Base-by-base conservation (phyloP, 1,140 invertebrate species). In the Chlorops oryzae region DNA sequence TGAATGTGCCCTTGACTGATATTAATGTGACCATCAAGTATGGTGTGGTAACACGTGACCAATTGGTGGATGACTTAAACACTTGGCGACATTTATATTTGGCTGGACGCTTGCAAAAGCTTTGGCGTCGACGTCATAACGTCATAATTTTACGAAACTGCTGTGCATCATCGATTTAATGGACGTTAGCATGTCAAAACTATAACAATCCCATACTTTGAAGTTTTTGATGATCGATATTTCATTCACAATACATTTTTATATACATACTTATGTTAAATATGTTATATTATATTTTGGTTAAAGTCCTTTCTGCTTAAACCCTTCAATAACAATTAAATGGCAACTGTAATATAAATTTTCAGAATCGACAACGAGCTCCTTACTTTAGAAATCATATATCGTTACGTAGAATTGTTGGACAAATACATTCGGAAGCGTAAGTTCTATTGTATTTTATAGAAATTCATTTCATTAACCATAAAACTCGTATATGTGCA, bases 391-490 rank as follows among this genome's bases (percentile, higher is more conserved):
- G 96, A 99, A 79, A 85, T 99, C 21, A 99, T 99, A 65, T 96
- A 99, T 74, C 82, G 96, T 67, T 99, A 98, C 77, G 96, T 99
- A 9, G 96, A 99, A 74, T 77, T 99, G 17, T 78, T 99, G 52
- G 96, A 99, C 75, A 98, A 99, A 78, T 99, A 99, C 77, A n/a
- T 99, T 99, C 84, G 96, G 96, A 67, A 98, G 94, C 84, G 96
- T 98, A 82, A 86, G 92, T 88, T 5, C 17, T 21, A 17, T 35
- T 24, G n/a, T 43, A 27, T 21, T 52, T 34, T 43, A 35, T 34
- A 42, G 38, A 3, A 40, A 20, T 20, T n/a, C 4, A 6, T 32
- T 25, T 35, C n/a, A 23, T 32, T 21, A 34, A 17, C 20, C 9
- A 23, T 13, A 22, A 39, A 47, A 47, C 55, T 32, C 51, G 28